These are phyloP conservation scores for Mythimna vitellina DNA, from an alignment of 2,888 invertebrate genomes.

Conservation along the genomic window DNA sequence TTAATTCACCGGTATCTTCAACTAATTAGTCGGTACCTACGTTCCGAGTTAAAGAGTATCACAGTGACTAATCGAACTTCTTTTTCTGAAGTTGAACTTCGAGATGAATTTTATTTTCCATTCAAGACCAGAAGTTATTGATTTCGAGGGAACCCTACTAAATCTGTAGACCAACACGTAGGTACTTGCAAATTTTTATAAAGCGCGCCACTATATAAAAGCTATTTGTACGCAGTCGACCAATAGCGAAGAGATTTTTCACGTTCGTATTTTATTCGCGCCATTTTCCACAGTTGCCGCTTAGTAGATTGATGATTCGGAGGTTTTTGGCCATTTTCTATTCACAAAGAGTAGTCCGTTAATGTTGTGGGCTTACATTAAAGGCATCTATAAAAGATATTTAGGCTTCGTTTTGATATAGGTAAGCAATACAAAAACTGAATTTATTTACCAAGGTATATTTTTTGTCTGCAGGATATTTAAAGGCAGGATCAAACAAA, in stretches of 20 bases:
- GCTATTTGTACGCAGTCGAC: conserved; percentile 59
- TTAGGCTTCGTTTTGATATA: conserved; percentile 22
- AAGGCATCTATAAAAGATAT: conserved; percentile 29
- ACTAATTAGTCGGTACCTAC: conserved; percentile 23
- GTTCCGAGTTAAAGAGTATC: conserved; percentile 7
- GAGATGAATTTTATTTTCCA: conserved; percentile 21
- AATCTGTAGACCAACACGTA: conserved; percentile 25
- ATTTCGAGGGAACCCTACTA: conserved; percentile 14
- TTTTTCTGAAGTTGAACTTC: conserved; percentile 3
- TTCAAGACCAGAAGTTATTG: conserved; percentile 22
- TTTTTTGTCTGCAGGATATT: neutral
- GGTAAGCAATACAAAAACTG: conserved; percentile 10
- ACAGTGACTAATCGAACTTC: neutral
- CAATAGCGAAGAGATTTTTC: conserved; percentile 61
- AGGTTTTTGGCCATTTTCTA: conserved; percentile 52
- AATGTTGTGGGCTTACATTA: conserved; percentile 57
- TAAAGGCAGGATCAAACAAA: conserved; percentile 30
- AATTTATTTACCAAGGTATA: neutral
- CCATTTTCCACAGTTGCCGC: conserved; percentile 54
- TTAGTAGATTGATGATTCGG: conserved; percentile 57
- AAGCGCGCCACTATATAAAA: conserved; percentile 48
- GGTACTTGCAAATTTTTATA: conserved; percentile 42
- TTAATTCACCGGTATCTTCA: conserved; percentile 20
- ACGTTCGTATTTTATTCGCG: conserved; percentile 51
- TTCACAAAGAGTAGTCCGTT: conserved; percentile 57